phyloP scores from a whole-genome alignment of 2,797 vertebrate genomes.

The Danio choprae region DNA sequence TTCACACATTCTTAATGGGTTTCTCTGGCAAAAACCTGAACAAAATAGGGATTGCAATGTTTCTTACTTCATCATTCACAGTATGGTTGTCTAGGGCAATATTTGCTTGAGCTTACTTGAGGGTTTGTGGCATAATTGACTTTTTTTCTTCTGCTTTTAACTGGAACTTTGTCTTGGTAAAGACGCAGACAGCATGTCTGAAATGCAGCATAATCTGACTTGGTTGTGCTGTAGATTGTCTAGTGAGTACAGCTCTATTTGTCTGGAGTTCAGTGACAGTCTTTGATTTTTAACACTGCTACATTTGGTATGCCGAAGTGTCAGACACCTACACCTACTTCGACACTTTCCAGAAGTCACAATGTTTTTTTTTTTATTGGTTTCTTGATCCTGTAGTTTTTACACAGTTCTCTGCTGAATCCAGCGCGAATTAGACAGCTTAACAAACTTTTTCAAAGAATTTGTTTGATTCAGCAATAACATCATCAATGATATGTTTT shows the following conservation, averaged over 20 bases:
- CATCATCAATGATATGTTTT: neutral
- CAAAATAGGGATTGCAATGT: neutral
- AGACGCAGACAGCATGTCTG: neutral
- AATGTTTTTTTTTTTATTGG: neutral
- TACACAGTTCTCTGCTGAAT: neutral
- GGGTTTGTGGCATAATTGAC: neutral
- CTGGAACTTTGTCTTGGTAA: neutral
- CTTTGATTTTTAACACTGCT: too few species aligned
- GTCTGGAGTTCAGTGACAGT: neutral
- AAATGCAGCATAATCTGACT: constrained; percentile 1
- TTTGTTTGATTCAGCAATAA: neutral
- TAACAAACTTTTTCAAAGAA: neutral
- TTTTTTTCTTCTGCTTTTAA: too few species aligned
- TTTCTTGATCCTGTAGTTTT: neutral
- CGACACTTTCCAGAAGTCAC: neutral
- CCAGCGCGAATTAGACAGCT: neutral
- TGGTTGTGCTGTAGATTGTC: neutral
- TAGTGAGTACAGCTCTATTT: neutral
- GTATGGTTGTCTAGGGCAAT: neutral
- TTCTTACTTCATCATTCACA: neutral
- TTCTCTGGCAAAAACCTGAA: neutral
- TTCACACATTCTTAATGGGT: constrained; percentile 8
- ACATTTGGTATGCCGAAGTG: neutral
- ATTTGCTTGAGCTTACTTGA: neutral
- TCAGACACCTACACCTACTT: neutral